These are phyloP conservation scores for Anarhynchus alexandrinus DNA, from an alignment of 2,113 vertebrate species.

Conservation along the genomic window DNA sequence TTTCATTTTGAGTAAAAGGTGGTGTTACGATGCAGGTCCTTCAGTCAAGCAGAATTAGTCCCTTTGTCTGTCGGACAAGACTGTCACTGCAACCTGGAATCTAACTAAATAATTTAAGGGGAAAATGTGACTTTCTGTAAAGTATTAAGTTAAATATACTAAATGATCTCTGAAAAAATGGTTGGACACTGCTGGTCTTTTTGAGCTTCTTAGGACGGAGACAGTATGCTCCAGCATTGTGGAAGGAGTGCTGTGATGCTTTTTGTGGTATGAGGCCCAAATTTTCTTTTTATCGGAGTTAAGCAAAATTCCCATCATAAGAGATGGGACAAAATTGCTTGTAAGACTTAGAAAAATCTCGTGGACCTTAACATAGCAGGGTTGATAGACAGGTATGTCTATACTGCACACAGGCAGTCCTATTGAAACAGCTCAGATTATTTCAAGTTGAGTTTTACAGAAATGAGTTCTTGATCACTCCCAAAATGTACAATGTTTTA, in stretches of 20 bases:
- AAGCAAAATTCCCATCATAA: not conserved
- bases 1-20: constrained; percentile 17
- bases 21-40: not conserved
- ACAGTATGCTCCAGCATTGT: fast-evolving
- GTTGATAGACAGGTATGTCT: fast-evolving
- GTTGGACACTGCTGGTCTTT: not conserved
- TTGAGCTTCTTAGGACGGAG: not conserved
- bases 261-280: not conserved
- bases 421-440: not conserved
- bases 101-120: not conserved
- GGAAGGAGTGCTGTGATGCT: not conserved
- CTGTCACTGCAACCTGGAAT: not conserved
- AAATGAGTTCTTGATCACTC: not conserved
- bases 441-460: not conserved
- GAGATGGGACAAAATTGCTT: not conserved
- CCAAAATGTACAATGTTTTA: not conserved
- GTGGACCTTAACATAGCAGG: not conserved
- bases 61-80: not conserved
- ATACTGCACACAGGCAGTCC: not conserved
- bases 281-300: not conserved
- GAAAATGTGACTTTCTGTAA: not conserved
- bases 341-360: not conserved
- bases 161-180: not conserved
- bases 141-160: not conserved
- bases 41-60: not conserved